Base-by-base conservation (phyloP, 2,888 invertebrate genomes). In the Euphydryas editha region DNA sequence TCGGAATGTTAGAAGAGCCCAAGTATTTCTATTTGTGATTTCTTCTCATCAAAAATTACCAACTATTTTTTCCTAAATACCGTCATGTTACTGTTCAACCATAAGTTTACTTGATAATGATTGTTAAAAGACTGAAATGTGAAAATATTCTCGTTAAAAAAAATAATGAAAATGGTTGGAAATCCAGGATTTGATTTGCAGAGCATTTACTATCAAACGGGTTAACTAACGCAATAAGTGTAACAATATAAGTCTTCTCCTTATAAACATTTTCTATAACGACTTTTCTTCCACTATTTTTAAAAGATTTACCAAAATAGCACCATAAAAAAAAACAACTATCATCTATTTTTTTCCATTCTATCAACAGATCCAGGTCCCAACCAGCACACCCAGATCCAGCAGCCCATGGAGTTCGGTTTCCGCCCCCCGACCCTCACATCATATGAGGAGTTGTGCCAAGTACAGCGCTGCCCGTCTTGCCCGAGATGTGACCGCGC, bases 391-490 rank as follows among this genome's bases (percentile, higher is more conserved):
- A 73, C 77, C 13, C 80, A 81, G 18, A 76, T 80, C 1, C 86
- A 88, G 59, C 86, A 88, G 64, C 86, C 88, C 0, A 82, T 86
- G 78, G 90, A 93, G 69, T 91, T 83, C 73, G 93, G 93, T 5
- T 84, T 88, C 1, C 79, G 84, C 0, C 90, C 93, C 0, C 93
- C 93, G 0, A 80, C 80, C 8, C 80, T 89, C 10, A 88, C 87
- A 0, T 93, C 93, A 0, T 89, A 91, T 72, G 93, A 93, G 69
- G 91, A 93, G 75, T 68, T 93, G 67, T 93, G 93, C 72, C 87
- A 91, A 65, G 87, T 87, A 6, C 88, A 90, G 69, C 83, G 83
- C 2, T 93, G 93, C 62, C 93, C 93, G 0, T 76, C 90, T 0
- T 93, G 93, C 46, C 90, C 92, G 0, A 76, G 91, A 0, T 93